Base-by-base conservation (phyloP, 2,113 vertebrate species). In the Malaclemys terrapin region DNA sequence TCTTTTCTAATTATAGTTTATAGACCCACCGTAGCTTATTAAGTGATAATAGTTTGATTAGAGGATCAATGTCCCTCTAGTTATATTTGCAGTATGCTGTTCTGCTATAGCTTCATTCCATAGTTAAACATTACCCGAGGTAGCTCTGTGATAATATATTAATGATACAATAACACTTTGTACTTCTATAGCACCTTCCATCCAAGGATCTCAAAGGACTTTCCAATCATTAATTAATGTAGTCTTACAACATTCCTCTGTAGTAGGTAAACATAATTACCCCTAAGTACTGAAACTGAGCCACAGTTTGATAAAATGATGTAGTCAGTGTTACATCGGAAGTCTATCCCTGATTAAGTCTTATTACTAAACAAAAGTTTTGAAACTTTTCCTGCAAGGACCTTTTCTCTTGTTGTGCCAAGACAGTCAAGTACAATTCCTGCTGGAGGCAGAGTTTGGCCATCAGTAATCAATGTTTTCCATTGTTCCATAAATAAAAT, bases 91-190 rank as follows among this genome's bases (percentile, higher is more conserved):
- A 95, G 50, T 3, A 65, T 85, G 22, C 7, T 89, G 85, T 49
- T 2, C 81, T 92, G 85, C 81, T 57, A 38, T 65, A 65, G 0
- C 38, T 42, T 93, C 79, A 69, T 91, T 92, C 59, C 62, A 38
- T 29, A 83, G 95, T 95, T 97, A 95, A 96, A 92, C 29, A 91
- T 97, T 96, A 91, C 20, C 80, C 1, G 3, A 81, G 25, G 3
- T 95, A 96, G 91, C 45, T 93, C 83, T 81, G 35, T 59, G 92
- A 81, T 95, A 90, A 87, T 83, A 2, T 65, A 91, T 90, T 91
- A 93, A 87, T 85, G 24, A 72, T 87, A 27, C 19, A 88, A 82
- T n/a, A 59, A 6, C 31, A 80, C 59, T 82, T 13, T 93, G 10
- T 4, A 6, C 49, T 31, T 65, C 91, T 88, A 81, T 85, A 95